Base-by-base conservation (phyloP, 2,113 vertebrate genomes). In the Anseranas semipalmata region DNA sequence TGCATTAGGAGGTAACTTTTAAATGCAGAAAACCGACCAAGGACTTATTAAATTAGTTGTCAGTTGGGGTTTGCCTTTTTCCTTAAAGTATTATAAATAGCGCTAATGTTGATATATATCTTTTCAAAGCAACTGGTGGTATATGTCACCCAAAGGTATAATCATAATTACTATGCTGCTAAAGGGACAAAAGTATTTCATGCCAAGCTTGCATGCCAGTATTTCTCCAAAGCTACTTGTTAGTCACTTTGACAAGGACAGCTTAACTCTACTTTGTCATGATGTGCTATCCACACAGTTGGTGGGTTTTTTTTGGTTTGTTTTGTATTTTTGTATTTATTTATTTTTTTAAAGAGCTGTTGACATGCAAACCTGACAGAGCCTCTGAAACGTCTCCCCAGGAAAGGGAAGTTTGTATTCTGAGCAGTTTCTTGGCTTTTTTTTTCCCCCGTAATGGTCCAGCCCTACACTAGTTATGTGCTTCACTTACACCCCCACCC, bases 71-170 rank as follows among this genome's bases (percentile, higher is more conserved):
- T 52, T 71, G 17, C 7, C 25, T 78, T 84, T 85, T 76, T 81
- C n/a, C 25, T 68, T 84, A 45, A 66, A 88, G n/a, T 46, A 46
- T 46, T 39, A 77, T 28, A 82, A 90, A 60, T 24, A 55, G 19
- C 25, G 27, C 39, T 89, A 74, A 56, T 53, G n/a, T 56, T 83
- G 39, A 81, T 35, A 33, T 6, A 25, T 48, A 43, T 76, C 53
- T 92, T 85, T 89, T 63, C 77, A 89, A 92, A 96, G 91, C 84
- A 96, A 97, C 91, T 85, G 67, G 92, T 96, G 81, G 68, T 39
- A 81, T 37, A 63, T 81, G 68, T 90, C 85, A 95, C 79, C 68
- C 45, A 59, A 89, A 87, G 75, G 87, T 93, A 79, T 39, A 84
- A 90, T 53, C 0, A 1, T 89, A 89, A 93, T 85, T 77, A 73